A percentile compares a stretch with the other conserved stretches of the same genome.
These are phyloP conservation scores for Vespertilio murinus DNA, from an alignment of 2,797 vertebrate species.

Conservation along the genomic window DNA sequence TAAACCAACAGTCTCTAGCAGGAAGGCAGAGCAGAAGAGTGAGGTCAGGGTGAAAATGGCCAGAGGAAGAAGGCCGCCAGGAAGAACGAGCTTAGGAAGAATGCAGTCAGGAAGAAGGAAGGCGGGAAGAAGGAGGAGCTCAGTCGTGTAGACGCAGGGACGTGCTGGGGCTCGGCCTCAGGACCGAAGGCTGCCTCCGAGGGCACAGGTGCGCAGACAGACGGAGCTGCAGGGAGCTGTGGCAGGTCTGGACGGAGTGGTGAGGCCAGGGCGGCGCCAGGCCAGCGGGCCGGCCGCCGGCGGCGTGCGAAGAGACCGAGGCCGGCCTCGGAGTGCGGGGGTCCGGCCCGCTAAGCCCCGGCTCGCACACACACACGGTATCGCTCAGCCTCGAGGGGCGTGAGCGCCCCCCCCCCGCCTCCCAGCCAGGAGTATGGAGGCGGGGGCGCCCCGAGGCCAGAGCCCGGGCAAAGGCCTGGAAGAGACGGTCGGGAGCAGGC, in stretches of 20 bases:
- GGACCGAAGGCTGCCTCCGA: slow-evolving; percentile 55
- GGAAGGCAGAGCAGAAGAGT: slow-evolving; percentile 6
- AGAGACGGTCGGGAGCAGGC: neutral
- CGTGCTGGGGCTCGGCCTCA: slow-evolving; percentile 43
- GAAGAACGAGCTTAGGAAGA: too few species aligned
- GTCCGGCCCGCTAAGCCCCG: neutral
- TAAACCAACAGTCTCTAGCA: neutral
- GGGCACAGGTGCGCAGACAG: slow-evolving; percentile 45
- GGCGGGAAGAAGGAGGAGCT: neutral
- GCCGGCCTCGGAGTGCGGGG: neutral
- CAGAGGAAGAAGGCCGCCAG: neutral
- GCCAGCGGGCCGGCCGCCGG: neutral
- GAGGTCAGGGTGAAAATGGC: neutral
- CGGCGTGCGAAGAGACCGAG: neutral
- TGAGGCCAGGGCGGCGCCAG: slow-evolving; percentile 25
- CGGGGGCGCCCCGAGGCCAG: too few species aligned
- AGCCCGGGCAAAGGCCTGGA: neutral
- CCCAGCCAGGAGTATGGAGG: neutral
- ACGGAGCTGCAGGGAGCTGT: slow-evolving; percentile 47
- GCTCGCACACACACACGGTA: neutral
- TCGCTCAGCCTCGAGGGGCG: neutral
- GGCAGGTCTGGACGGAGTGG: slow-evolving; percentile 40
- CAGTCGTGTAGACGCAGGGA: slow-evolving; percentile 48
- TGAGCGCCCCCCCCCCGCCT: rapidly evolving
- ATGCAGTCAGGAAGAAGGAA: too few species aligned